Percentiles rank a stretch among this genome's conserved stretches.
Evolutionary conservation across 2,888 invertebrate genomes (phyloP).

Genomic region (Mesorhabditis belari): DNA sequence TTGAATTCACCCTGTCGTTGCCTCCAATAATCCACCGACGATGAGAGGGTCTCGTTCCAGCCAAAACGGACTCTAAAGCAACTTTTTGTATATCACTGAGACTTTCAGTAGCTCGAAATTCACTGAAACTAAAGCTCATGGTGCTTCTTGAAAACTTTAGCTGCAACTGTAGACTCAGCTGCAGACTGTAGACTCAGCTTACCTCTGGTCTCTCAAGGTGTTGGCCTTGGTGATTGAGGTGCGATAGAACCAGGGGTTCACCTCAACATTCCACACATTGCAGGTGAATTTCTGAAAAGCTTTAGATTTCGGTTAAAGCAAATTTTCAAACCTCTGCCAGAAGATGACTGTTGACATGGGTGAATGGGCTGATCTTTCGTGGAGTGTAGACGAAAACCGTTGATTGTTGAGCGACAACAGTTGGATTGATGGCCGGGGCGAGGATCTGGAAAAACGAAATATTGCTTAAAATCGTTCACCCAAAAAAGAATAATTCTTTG

Average conservation of each 20-base stretch:
- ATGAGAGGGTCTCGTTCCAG: slow-evolving; percentile 22
- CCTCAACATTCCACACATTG: slow-evolving; percentile 46
- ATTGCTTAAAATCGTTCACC: neutral
- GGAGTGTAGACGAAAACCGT: slow-evolving; percentile 39
- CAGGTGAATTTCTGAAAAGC: slow-evolving; percentile 16
- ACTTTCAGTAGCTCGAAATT: neutral
- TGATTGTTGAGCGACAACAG: slow-evolving; percentile 15
- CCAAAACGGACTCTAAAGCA: slow-evolving; percentile 12
- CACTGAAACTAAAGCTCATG: no score
- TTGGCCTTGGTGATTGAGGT: slow-evolving; percentile 45
- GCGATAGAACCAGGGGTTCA: slow-evolving; percentile 38
- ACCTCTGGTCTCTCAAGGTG: slow-evolving; percentile 28
- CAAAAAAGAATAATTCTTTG: no score
- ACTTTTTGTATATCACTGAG: neutral
- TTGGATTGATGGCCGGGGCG: slow-evolving; percentile 13
- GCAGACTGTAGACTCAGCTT: no score
- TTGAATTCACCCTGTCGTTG: slow-evolving; percentile 32
- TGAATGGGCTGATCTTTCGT: slow-evolving; percentile 25
- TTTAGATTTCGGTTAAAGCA: neutral
- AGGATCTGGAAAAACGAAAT: slow-evolving; percentile 18
- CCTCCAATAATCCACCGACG: slow-evolving; percentile 25
- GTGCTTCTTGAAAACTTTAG: no score
- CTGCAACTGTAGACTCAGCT: no score
- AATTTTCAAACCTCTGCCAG: slow-evolving; percentile 29
- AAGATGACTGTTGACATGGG: slow-evolving; percentile 37